Base-by-base conservation (phyloP, 2,797 vertebrate species). In the Cossypha caffra region DNA sequence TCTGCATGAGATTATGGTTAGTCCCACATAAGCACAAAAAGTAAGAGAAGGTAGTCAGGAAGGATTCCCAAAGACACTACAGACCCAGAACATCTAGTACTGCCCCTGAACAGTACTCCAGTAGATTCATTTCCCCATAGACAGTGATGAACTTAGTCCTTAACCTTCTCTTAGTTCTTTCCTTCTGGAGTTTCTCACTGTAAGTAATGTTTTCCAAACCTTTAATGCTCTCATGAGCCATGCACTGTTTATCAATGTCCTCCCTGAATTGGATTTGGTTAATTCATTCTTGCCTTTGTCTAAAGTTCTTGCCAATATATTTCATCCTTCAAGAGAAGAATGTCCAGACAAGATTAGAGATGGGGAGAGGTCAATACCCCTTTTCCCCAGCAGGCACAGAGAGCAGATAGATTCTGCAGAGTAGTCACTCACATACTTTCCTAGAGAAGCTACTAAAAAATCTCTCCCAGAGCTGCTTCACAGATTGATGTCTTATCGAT, bases 401-500 rank as follows among this genome's bases (percentile, higher is more conserved):
- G 16, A 91, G 26, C 19, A 77, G n/a, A 94, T n/a, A 80, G 45
- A 86, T 91, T 90, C 61, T 74, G 62, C 52, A 90, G 40, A 74
- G 47, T 35, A 78, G 86, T 93, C 14, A 16, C 28, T 88, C 10
- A 0, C 58, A 88, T 92, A 73, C 26, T 76, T 94, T 95, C 86
- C 74, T 84, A 66, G 79, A 75, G 82, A 91, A 95, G 33, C 42
- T 66, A 38, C 75, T 66, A 94, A 95, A 93, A 88, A 92, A 43
- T 79, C 33, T 88, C 95, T 96, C 80, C 92, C 90, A 84, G 76
- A 90, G 73, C 86, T 93, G 79, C 69, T 81, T 86, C 86, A 51
- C 86, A 95, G 92, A 97, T 95, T 96, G 93, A 96, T 96, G 95
- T 95, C 69, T 97, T 96, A 93, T 95, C 69, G 0, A 95, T 95